Conservation (phyloP, 1,140 invertebrate species). For the Drosophila ohnishii region DNA sequence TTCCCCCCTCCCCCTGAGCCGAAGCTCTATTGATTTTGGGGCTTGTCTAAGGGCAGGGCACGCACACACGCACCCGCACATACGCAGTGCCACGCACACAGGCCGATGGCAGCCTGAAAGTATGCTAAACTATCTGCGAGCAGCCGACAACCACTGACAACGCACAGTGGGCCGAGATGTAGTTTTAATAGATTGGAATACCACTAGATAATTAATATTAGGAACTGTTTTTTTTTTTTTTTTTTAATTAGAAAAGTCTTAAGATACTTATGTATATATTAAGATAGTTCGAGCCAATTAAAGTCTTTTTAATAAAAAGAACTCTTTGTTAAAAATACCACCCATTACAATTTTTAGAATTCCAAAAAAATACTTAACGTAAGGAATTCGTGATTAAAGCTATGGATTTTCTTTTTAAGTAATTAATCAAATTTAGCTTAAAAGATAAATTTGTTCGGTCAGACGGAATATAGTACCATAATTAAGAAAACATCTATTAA, state of each 20-base stretch:
- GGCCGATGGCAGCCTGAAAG: conserved; percentile 31
- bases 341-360: too few species aligned
- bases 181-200: background rate
- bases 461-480: too few species aligned
- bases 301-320: background rate
- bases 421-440: too few species aligned
- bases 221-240: background rate
- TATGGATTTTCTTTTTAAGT: too few species aligned
- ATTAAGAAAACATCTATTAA: too few species aligned
- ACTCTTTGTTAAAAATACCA: too few species aligned
- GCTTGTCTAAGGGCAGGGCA: conserved; percentile 38
- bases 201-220: background rate
- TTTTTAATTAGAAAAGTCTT: background rate
- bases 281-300: background rate
- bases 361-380: too few species aligned
- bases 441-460: too few species aligned
- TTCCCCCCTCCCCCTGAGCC: background rate
- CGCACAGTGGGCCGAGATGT: conserved; percentile 24
- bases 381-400: too few species aligned
- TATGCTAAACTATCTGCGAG: conserved; percentile 49
- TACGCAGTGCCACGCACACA: conserved; percentile 13
- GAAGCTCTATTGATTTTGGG: conserved; percentile 48
- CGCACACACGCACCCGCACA: conserved; percentile 11
- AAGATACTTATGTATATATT: background rate
- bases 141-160: conserved; percentile 4